Evolutionary conservation across 2,113 vertebrate species (phyloP), one percentile per base, ranked within the genome.

Genomic region (Tachysurus fulvidraco): DNA sequence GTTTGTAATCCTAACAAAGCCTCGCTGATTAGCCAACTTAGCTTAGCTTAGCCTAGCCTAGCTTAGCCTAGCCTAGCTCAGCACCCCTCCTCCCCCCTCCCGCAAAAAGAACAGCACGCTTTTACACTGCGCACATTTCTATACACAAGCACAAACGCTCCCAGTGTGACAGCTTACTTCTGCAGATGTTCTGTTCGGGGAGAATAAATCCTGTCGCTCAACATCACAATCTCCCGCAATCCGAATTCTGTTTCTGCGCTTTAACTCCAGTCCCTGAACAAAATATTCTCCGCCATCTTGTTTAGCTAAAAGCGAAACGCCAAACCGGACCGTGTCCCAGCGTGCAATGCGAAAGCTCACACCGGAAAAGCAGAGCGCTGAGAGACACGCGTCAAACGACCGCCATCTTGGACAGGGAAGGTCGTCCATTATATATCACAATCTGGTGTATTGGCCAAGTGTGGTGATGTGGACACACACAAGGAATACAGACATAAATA

Each of bases 281-380:
- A 91, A 86, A 91, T 91, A 78, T 92, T 86, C 88, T 85, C 93
- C 82, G 95, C 95, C 95, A 96, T 96, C 93, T 96, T 96, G 94
- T 92, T 93, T 81, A 41, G 78, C 76, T 77, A 10, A 57, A 30
- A 94, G 93, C 92, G 60, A 83, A 87, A 76, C 52, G 88, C 85
- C 82, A 86, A 89, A 90, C 74, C 91, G 69, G 83, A 86, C 55
- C 81, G 77, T 84, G 67, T 91, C 95, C 95, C 95, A 94, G 88
- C 91, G 93, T 95, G 94, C 95, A 94, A 19, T 80, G 91, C 90
- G 84, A 81, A 60, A 57, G n/a, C 87, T 76, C 17, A 23, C 14
- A 60, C 30, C 78, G 57, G 78, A 81, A 81, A 30, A 5, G 0
- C 6, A 21, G 5, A 17, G 5, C 55, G 1, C 52, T 2, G 57